A percentile compares a stretch with the other conserved stretches of the same genome.
phyloP scores from a whole-genome alignment of 2,888 invertebrate genomes.

The Perizoma flavofasciatum region DNA sequence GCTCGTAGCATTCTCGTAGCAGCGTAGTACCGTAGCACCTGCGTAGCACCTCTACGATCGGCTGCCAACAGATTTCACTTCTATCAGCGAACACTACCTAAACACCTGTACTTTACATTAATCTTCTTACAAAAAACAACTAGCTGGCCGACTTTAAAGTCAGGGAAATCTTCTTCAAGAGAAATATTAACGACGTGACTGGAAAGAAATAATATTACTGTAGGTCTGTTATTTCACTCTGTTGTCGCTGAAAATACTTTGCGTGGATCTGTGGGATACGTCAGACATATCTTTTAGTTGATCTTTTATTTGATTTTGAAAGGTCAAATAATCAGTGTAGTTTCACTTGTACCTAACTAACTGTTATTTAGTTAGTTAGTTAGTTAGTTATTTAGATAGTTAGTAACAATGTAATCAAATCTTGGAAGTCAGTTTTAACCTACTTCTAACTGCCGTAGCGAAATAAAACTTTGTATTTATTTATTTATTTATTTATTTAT shows the following conservation, averaged over 20 bases:
- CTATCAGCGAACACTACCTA: slow-evolving; percentile 27
- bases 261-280: too few relatives aligned
- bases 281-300: too few relatives aligned
- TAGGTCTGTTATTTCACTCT: slow-evolving; percentile 1
- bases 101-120: slow-evolving; percentile 32
- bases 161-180: slow-evolving; percentile 30
- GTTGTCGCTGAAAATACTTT: neutral
- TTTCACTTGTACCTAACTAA: too few relatives aligned
- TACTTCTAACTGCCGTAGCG: too few relatives aligned
- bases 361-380: too few relatives aligned
- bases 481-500: too few relatives aligned
- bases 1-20: slow-evolving; percentile 6
- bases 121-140: slow-evolving; percentile 37
- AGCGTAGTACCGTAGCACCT: slow-evolving; percentile 1
- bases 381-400: too few relatives aligned
- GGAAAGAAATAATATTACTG: slow-evolving; percentile 10
- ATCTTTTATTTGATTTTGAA: too few relatives aligned
- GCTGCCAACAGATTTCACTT: slow-evolving; percentile 14
- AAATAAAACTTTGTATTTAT: too few relatives aligned
- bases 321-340: too few relatives aligned
- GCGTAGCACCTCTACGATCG: slow-evolving; percentile 11
- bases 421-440: too few relatives aligned
- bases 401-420: too few relatives aligned
- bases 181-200: slow-evolving; percentile 35
- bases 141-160: slow-evolving; percentile 19